Conservation (phyloP, 2,888 invertebrate species). For the Atherix ibis region DNA sequence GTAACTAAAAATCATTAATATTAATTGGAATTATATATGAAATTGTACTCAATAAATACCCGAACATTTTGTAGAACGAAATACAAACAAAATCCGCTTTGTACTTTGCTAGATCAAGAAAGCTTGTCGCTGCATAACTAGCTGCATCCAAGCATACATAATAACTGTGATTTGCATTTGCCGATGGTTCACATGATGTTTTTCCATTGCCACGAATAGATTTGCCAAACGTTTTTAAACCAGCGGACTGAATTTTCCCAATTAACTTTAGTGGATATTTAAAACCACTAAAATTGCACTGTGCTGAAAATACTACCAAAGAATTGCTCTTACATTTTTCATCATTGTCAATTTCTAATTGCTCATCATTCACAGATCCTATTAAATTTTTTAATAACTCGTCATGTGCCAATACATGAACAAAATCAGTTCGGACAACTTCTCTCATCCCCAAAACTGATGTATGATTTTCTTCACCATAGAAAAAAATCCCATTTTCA, state of each 20-base stretch:
- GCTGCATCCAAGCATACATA: conserved; percentile 79
- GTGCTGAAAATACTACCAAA: conserved; percentile 76
- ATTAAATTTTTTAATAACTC: conserved; percentile 35
- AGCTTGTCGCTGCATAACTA: conserved; percentile 58
- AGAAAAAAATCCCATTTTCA: conserved; percentile 48
- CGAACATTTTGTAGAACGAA: conserved; percentile 95
- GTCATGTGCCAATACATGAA: conserved; percentile 41
- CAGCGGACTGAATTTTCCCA: conserved; percentile 43
- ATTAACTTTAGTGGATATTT: conserved; percentile 75
- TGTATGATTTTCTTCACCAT: conserved; percentile 84
- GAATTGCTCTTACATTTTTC: conserved; percentile 31
- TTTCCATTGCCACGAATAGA: conserved; percentile 13
- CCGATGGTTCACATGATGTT: background rate
- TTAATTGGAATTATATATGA: background rate
- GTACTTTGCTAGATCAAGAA: conserved; percentile 50
- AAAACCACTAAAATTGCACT: conserved; percentile 87
- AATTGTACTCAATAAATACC: conserved; percentile 16
- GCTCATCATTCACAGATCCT: conserved; percentile 11
- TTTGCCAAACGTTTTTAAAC: conserved; percentile 30
- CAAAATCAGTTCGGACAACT: conserved; percentile 43
- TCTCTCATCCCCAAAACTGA: conserved; percentile 88
- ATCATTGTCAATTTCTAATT: conserved; percentile 4
- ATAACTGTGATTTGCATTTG: conserved; percentile 17
- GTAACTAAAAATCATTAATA: conserved; percentile 32
- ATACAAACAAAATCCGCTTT: conserved; percentile 81